Evolutionary conservation across 1,140 invertebrate species (phyloP), one percentile per base, ranked within the genome.

Genomic region (Drosophila ambigua): DNA sequence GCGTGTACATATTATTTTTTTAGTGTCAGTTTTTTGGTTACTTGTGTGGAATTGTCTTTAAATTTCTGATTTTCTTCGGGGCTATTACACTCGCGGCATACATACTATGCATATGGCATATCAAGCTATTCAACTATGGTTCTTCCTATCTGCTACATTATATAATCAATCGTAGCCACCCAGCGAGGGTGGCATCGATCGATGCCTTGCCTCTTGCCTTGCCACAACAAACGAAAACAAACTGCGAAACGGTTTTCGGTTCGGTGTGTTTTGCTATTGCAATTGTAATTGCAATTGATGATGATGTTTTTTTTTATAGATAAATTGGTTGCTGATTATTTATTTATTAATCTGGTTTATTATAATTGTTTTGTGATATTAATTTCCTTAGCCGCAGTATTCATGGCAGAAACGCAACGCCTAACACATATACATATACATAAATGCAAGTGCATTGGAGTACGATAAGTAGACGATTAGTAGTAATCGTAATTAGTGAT

Each of bases 401-500:
- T 83, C 83, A 88, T 88, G 84, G 83, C 83, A 88, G 83, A 83
- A 88, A 83, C 74, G 78, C 82, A 87, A 87, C 83, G 75, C 50
- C 78, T 89, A 89, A 89, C 80, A 88, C 84, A 89, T 89, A 81
- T 84, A 89, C 79, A 84, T 89, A 89, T 89, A 89, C 84, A 80
- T 80, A 89, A 80, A 80, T 89, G 77, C 89, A 64, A 80, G 84
- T 89, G 73, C 77, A 75, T 71, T 67, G 35, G 31, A 67, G 26
- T 61, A 53, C 67, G 35, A 26, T 58, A 66, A 50, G 60, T 52
- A 57, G 16, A 49, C 39, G 51, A 39, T 39, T 39, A 39, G 11
- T 57, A 41, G 63, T 60, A 46, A 15, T 64, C 68, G 44, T 65
- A 52, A 48, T 72, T 51, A 65, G 53, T 65, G 39, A 73, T 55